Conservation (phyloP, 2,113 vertebrate genomes). For the Urocolius indicus region DNA sequence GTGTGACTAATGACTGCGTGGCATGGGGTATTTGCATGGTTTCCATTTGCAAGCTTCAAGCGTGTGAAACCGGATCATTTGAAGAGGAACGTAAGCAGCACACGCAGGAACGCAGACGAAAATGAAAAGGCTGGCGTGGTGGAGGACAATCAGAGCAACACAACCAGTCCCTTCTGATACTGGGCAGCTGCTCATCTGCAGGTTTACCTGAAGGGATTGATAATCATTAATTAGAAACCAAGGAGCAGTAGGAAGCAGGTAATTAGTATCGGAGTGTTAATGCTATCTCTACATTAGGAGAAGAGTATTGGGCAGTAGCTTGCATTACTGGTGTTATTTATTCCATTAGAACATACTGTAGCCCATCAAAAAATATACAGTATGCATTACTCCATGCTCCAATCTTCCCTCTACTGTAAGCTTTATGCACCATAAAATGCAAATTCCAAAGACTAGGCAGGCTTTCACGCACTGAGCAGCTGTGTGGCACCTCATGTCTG, state of each 20-base stretch:
- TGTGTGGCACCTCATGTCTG: not conserved
- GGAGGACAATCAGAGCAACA: not conserved
- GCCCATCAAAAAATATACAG: not conserved
- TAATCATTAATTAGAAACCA: not conserved
- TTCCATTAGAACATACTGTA: not conserved
- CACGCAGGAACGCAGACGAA: not conserved
- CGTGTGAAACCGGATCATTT: constrained; percentile 25
- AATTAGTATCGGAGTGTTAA: not conserved
- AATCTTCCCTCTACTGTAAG: not conserved
- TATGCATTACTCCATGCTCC: not conserved
- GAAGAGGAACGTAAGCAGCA: not conserved
- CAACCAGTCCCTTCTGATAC: not conserved
- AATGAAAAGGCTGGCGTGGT: not conserved
- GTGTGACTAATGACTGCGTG: constrained; percentile 26
- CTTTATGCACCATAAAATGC: not conserved
- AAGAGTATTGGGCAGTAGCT: not conserved
- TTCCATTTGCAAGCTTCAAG: constrained; percentile 33
- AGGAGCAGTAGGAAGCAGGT: not conserved
- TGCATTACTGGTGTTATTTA: not conserved
- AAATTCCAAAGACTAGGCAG: not conserved
- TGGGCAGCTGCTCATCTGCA: not conserved
- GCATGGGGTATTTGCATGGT: constrained; percentile 17
- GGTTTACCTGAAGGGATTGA: not conserved
- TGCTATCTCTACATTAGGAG: not conserved
- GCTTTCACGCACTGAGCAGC: not conserved